Evolutionary conservation across 2,797 vertebrate species (phyloP).

Genomic region (Hirundo rustica): DNA sequence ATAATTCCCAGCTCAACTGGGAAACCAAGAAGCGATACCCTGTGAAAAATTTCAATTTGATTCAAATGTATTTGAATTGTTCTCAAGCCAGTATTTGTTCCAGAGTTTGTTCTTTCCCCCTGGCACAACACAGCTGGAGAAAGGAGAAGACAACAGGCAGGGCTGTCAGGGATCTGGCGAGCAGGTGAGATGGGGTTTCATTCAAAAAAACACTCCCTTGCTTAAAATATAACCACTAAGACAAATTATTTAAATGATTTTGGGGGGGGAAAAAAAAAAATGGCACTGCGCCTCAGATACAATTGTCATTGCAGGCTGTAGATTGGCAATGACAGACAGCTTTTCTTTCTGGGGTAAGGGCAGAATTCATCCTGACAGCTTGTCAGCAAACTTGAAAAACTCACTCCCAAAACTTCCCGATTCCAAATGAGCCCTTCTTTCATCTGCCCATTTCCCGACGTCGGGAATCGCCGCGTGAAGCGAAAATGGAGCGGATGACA

Average conservation of each 20-base stretch:
- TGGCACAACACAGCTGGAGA: fast-evolving
- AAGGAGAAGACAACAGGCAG: neutral
- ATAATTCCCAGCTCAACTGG: neutral
- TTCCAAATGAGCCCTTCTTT: slow-evolving; percentile 80
- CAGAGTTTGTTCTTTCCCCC: neutral
- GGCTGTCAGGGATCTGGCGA: neutral
- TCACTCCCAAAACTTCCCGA: slow-evolving; percentile 77
- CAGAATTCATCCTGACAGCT: slow-evolving; percentile 84
- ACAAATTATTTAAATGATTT: neutral
- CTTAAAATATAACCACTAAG: neutral
- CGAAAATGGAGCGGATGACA: slow-evolving; percentile 73
- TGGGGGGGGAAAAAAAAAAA: neutral
- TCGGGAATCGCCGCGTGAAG: slow-evolving; percentile 69
- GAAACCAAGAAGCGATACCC: neutral
- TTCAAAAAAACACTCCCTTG: neutral
- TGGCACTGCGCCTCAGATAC: slow-evolving; percentile 61
- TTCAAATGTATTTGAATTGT: fast-evolving
- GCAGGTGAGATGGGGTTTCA: neutral
- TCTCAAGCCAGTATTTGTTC: neutral
- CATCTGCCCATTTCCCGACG: slow-evolving; percentile 74
- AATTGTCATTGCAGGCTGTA: slow-evolving; percentile 61
- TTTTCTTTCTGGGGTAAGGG: slow-evolving; percentile 77
- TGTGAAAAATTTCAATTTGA: neutral
- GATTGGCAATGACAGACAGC: slow-evolving; percentile 80
- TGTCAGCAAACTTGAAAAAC: slow-evolving; percentile 84